Base-by-base conservation (phyloP, 2,797 vertebrate species). In the Mergus octosetaceus region DNA sequence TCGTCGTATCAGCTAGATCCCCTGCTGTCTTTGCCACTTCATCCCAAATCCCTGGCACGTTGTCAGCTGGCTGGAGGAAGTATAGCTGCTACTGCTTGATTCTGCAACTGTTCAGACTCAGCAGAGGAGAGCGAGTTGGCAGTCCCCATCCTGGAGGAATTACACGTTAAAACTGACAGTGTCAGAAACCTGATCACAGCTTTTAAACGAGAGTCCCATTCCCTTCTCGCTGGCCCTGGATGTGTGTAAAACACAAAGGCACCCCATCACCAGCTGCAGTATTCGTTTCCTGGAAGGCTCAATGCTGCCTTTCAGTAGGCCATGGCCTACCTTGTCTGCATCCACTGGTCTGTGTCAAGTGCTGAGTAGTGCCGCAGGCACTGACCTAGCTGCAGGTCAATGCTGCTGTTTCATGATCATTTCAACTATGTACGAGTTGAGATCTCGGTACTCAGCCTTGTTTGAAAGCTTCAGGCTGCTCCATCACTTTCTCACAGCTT, bases 301-400 rank as follows among this genome's bases (percentile, higher is more conserved):
- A 43, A 11, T 66, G 36, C 41, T 53, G 72, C 21, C 27, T n/a
- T n/a, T 89, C 1, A 0, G 32, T 30, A n/a, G 47, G 58, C 45
- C 39, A 0, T 61, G 65, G 16, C 51, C 51, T 53, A 28, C 12
- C 36, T 32, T 6, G 28, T 10, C 43, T 36, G n/a, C 24, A 45
- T 24, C 2, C 2, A 1, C 56, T 45, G 20, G 4, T 24, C 72
- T 15, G n/a, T 18, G 2, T 61, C 30, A 28, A 11, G 3, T 12
- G 2, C 30, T 2, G 0, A 58, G 49, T 9, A 21, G 14, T n/a
- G 49, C 49, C 61, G 3, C 2, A 0, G 56, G 21, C 73, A 28
- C 30, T 19, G 22, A 22, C 27, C 38, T 32, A 13, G 4, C 61
- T 68, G 34, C 38, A 78, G 28, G 41, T 58, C 43, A 18, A 8